Evolutionary conservation across 92 coral and sea anemone genomes (phyloP).

Genomic region (Pocillopora meandrina): DNA sequence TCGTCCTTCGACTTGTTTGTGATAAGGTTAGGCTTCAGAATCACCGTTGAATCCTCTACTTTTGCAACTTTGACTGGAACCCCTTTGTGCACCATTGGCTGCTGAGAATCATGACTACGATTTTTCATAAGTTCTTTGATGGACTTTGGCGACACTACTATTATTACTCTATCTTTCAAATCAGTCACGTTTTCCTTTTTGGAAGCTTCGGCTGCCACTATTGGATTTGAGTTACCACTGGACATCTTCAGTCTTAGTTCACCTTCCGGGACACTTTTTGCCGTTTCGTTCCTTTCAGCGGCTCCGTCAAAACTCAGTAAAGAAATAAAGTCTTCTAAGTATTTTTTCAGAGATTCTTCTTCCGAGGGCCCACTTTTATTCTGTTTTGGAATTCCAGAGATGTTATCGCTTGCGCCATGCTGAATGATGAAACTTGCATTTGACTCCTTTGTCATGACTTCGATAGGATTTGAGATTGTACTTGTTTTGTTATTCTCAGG

Average conservation of each 20-base stretch:
- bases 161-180: conserved; percentile 20
- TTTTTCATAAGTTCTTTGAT: conserved; percentile 32
- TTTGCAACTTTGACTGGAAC: neutral
- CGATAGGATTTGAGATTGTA: neutral
- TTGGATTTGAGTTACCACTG: neutral
- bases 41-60: neutral
- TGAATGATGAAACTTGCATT: no score
- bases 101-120: conserved; percentile 2
- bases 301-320: neutral
- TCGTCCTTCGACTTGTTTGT: neutral
- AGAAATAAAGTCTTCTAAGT: conserved; percentile 33
- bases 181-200: conserved; percentile 42
- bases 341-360: conserved; percentile 36
- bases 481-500: neutral
- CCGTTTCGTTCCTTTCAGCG: neutral
- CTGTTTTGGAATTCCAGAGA: neutral
- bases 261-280: neutral
- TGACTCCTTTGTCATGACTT: neutral
- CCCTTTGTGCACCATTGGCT: neutral
- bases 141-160: conserved; percentile 35
- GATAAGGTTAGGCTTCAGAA: no score
- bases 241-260: neutral
- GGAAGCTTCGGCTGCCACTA: neutral
- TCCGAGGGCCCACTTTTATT: neutral
- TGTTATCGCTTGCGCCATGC: neutral